Evolutionary conservation across 2,888 invertebrate genomes (phyloP).

Genomic region (Eupithecia exiguata): DNA sequence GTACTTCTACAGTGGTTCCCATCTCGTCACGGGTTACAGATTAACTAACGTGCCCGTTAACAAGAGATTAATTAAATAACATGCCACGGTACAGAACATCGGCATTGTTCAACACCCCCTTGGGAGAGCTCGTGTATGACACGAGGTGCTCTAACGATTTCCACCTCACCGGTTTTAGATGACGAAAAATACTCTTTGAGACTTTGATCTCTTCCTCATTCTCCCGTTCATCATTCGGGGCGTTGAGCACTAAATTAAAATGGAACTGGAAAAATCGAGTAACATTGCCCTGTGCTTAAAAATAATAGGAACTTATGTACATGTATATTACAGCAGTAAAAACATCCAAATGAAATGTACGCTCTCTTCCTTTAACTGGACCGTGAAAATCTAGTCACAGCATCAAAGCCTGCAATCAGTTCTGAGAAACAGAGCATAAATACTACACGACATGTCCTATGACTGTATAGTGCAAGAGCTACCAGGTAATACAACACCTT

Average conservation of each 20-base stretch:
- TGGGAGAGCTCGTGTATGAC: slow-evolving; percentile 31
- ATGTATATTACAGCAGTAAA: too few relatives aligned
- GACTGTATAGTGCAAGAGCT: background rate
- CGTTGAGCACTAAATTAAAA: slow-evolving; percentile 3
- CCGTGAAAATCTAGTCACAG: slow-evolving; percentile 5
- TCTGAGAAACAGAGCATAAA: slow-evolving; percentile 20
- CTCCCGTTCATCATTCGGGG: slow-evolving; percentile 57
- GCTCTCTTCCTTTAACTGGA: background rate
- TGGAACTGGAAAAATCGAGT: background rate
- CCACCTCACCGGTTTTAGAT: slow-evolving; percentile 40
- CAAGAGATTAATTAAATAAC: slow-evolving; percentile 13
- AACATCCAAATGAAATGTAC: background rate
- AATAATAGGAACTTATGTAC: background rate
- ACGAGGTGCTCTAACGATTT: slow-evolving; percentile 39
- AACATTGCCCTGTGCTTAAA: background rate
- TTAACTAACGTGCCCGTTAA: background rate
- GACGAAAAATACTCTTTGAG: slow-evolving; percentile 45
- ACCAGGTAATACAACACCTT: slow-evolving; percentile 45
- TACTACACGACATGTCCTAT: slow-evolving; percentile 4
- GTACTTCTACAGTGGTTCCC: background rate
- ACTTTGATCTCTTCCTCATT: slow-evolving; percentile 51
- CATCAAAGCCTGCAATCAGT: slow-evolving; percentile 17
- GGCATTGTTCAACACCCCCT: slow-evolving; percentile 21
- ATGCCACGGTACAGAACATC: slow-evolving; percentile 23
- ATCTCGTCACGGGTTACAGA: background rate